phyloP scores from a whole-genome alignment of 2,113 vertebrate species.

The Martes martes region DNA sequence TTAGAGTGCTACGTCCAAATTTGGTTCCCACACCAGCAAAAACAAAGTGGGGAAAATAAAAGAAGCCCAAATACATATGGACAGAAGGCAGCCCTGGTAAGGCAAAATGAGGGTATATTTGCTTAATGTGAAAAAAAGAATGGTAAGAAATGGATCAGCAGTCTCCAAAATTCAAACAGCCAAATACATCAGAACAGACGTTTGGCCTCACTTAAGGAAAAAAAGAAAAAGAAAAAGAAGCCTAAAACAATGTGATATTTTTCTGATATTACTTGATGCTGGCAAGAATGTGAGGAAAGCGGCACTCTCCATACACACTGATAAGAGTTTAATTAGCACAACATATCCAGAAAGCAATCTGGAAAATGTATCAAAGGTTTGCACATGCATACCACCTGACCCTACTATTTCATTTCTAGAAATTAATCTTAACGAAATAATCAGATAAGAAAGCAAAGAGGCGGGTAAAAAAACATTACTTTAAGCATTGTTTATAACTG shows the following conservation, averaged over 20 bases:
- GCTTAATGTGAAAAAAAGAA: slow-evolving; percentile 25
- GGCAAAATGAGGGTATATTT: not conserved
- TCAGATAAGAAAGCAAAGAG: slow-evolving; percentile 42
- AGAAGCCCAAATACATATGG: not conserved
- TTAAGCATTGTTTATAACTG: slow-evolving; percentile 15
- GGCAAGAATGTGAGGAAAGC: not conserved
- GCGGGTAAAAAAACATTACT: slow-evolving; percentile 48
- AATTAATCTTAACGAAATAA: slow-evolving; percentile 42
- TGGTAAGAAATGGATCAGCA: not conserved
- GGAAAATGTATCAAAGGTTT: slow-evolving; percentile 47
- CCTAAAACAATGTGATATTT: not conserved
- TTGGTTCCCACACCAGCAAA: not conserved
- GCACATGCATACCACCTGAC: not conserved
- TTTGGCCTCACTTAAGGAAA: not conserved
- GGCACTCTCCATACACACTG: not conserved
- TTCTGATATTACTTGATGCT: slow-evolving; percentile 22
- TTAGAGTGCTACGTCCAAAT: slow-evolving; percentile 27
- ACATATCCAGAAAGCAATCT: not conserved
- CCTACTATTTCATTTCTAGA: slow-evolving; percentile 19
- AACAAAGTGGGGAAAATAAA: not conserved
- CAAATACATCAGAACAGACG: slow-evolving; percentile 8
- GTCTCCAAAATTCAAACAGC: slow-evolving; percentile 25
- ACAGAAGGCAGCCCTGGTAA: not conserved
- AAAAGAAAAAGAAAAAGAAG: not conserved
- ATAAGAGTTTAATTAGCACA: slow-evolving; percentile 36